phyloP scores from a whole-genome alignment of 2,113 vertebrate species.

The Tenrec ecaudatus region DNA sequence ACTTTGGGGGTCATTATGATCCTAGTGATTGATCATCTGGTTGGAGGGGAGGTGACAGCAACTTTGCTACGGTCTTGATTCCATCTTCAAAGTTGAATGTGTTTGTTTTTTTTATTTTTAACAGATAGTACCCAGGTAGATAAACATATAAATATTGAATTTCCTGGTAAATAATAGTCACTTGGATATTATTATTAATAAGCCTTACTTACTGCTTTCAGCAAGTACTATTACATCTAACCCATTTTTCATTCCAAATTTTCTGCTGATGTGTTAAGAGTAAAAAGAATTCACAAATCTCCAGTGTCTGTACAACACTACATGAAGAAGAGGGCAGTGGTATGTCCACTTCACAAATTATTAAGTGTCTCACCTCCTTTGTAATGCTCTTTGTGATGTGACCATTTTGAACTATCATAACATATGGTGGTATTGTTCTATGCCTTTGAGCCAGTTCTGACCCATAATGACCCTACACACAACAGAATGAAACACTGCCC shows the following conservation, averaged over 20 bases:
- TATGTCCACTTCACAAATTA: neutral
- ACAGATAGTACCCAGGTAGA: neutral
- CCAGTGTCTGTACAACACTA: neutral
- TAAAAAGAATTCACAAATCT: neutral
- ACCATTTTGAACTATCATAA: neutral
- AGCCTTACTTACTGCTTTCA: neutral
- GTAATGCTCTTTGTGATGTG: neutral
- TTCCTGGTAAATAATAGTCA: neutral
- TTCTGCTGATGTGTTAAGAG: neutral
- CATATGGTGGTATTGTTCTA: too few species aligned
- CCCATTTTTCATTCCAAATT: conserved; percentile 10
- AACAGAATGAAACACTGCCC: too few species aligned
- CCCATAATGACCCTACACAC: too few species aligned
- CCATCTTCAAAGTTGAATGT: neutral
- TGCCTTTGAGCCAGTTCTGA: too few species aligned
- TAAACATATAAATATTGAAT: neutral
- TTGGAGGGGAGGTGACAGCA: neutral
- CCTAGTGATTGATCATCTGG: neutral
- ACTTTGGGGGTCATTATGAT: neutral
- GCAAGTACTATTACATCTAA: neutral
- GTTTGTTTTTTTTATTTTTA: neutral
- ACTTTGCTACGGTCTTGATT: neutral
- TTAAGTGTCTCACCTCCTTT: neutral
- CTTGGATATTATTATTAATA: conserved; percentile 6
- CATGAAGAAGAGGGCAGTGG: rapidly evolving